Conservation (phyloP, 1,140 invertebrate species). For the Patella vulgata region DNA sequence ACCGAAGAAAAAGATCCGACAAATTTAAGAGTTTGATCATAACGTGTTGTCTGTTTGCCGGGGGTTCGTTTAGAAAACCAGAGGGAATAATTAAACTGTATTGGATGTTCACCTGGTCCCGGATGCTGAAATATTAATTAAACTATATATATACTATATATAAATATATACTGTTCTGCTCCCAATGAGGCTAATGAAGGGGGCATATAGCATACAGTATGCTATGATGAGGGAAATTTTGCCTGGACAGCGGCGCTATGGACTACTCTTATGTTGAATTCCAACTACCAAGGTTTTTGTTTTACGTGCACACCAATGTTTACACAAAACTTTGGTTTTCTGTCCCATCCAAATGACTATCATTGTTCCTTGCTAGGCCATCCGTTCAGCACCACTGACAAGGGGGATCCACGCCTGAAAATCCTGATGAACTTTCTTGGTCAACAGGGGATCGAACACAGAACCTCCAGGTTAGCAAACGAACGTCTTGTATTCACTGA, state of each 20-base stretch:
- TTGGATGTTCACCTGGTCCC: constrained; percentile 80
- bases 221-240: no score
- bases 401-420: no score
- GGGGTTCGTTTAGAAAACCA: constrained; percentile 85
- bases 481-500: no score
- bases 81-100: constrained; percentile 89
- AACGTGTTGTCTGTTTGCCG: constrained; percentile 73
- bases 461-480: neutral
- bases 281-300: no score
- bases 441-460: neutral
- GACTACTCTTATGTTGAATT: no score
- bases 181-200: no score
- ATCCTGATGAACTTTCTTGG: neutral
- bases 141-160: neutral
- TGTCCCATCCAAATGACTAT: no score
- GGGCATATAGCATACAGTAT: neutral
- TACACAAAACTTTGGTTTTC: no score
- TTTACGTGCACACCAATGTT: no score
- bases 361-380: neutral
- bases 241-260: no score
- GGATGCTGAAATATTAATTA: constrained; percentile 46
- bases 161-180: neutral
- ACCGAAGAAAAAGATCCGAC: constrained; percentile 75
- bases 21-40: constrained; percentile 81
- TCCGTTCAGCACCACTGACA: no score